These are phyloP conservation scores for Siniperca knerii DNA, from an alignment of 2,113 vertebrate species.

Conservation along the genomic window DNA sequence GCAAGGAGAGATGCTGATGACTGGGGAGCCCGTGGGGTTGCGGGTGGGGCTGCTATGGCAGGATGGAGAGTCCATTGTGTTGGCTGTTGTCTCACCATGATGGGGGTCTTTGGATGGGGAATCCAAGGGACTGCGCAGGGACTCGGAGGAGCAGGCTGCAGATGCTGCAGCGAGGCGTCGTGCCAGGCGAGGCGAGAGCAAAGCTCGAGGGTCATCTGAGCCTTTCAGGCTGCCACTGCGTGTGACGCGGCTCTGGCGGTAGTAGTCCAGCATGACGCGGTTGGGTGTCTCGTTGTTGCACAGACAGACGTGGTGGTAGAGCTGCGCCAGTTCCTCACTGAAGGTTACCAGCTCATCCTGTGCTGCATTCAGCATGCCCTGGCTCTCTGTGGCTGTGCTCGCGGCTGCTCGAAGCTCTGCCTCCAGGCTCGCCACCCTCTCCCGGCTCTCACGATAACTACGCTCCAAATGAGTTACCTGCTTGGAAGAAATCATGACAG, in stretches of 20 bases:
- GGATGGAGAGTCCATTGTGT: constrained; percentile 67
- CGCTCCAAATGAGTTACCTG: constrained; percentile 88
- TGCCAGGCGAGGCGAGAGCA: constrained; percentile 92
- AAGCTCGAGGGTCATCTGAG: constrained; percentile 90
- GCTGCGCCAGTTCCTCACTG: constrained; percentile 97
- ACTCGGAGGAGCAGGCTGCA: constrained; percentile 81
- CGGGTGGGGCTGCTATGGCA: constrained; percentile 86
- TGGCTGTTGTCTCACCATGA: constrained; percentile 30
- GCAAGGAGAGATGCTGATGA: constrained; percentile 87
- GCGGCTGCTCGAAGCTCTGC: constrained; percentile 89
- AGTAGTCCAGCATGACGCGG: constrained; percentile 98
- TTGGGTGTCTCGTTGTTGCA: constrained; percentile 99
- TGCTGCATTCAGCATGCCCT: constrained; percentile 92
- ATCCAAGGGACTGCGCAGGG: constrained; percentile 85
- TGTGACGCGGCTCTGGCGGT: constrained; percentile 93
- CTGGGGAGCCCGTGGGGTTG: constrained; percentile 86
- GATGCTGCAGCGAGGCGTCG: constrained; percentile 88
- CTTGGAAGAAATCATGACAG: constrained; percentile 8
- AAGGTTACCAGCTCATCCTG: constrained; percentile 98
- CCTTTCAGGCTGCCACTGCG: constrained; percentile 94
- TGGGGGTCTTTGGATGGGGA: constrained; percentile 84
- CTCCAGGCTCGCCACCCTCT: constrained; percentile 89
- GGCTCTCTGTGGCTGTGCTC: constrained; percentile 89
- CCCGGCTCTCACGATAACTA: constrained; percentile 88
- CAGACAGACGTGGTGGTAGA: constrained; percentile 97